These are phyloP conservation scores for Chunga burmeisteri DNA, from an alignment of 2,113 vertebrate species.

Conservation along the genomic window DNA sequence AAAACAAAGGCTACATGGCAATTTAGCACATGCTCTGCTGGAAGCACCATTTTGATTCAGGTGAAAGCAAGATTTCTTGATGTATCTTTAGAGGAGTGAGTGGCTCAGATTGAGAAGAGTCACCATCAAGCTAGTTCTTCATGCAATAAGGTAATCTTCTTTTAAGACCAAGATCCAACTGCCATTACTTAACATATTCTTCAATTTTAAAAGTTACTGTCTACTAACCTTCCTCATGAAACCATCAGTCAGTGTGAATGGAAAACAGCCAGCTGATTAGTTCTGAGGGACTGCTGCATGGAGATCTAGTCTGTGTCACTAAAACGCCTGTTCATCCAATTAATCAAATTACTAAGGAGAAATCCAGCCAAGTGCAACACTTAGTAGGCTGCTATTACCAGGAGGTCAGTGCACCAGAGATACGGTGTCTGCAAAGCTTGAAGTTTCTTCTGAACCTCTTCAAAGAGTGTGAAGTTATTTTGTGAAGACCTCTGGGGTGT, in stretches of 20 bases:
- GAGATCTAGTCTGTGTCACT: slow-evolving; percentile 39
- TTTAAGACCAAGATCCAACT: slow-evolving; percentile 1
- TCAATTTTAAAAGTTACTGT: slow-evolving; percentile 40
- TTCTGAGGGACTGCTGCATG: slow-evolving; percentile 54
- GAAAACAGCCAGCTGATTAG: slow-evolving; percentile 54
- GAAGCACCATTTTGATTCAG: neutral
- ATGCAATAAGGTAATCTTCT: neutral
- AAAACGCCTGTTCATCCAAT: slow-evolving; percentile 61
- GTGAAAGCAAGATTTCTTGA: neutral
- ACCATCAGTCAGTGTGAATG: slow-evolving; percentile 9
- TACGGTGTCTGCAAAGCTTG: neutral
- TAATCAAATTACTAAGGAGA: slow-evolving; percentile 60
- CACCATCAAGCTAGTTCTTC: neutral
- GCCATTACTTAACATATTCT: slow-evolving; percentile 1
- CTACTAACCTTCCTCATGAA: slow-evolving; percentile 28
- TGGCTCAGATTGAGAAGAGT: neutral
- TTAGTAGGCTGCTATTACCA: neutral
- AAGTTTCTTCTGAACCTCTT: neutral
- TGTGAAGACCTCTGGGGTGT: neutral
- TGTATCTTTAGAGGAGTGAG: neutral
- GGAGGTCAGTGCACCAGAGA: neutral
- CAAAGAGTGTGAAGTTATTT: neutral
- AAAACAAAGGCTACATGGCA: neutral
- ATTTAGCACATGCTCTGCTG: neutral
- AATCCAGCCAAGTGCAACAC: slow-evolving; percentile 51